Conservation (phyloP, 2,888 invertebrate species). For the Ditylenchus weischeri region DNA sequence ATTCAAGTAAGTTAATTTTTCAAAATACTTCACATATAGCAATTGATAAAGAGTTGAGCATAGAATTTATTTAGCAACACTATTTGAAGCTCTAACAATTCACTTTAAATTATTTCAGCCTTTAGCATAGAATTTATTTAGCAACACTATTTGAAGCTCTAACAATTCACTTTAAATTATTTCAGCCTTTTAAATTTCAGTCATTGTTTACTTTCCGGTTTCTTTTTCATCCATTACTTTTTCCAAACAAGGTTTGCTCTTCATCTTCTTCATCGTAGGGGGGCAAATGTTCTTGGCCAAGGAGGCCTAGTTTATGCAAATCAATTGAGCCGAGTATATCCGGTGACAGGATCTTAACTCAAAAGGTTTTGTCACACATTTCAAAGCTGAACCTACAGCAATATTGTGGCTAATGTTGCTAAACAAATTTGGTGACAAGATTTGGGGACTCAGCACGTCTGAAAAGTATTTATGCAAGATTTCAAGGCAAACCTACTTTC, state of each 20-base stretch:
- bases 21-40: no score
- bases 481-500: neutral
- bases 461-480: neutral
- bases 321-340: conserved; percentile 3
- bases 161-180: no score
- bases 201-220: neutral
- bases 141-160: no score
- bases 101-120: no score
- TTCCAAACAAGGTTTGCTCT: neutral
- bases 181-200: no score
- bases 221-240: neutral
- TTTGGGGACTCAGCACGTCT: conserved; percentile 2
- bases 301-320: neutral
- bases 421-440: conserved; percentile 3
- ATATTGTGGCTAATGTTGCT: neutral
- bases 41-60: no score
- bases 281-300: conserved; percentile 4
- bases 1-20: no score
- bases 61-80: no score
- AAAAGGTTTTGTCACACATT: neutral
- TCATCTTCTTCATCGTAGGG: neutral
- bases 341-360: conserved; percentile 6
- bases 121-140: no score
- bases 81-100: neutral
- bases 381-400: neutral